Evolutionary conservation across 1,140 invertebrate species (phyloP).

Genomic region (Drosophila tsacasi): DNA sequence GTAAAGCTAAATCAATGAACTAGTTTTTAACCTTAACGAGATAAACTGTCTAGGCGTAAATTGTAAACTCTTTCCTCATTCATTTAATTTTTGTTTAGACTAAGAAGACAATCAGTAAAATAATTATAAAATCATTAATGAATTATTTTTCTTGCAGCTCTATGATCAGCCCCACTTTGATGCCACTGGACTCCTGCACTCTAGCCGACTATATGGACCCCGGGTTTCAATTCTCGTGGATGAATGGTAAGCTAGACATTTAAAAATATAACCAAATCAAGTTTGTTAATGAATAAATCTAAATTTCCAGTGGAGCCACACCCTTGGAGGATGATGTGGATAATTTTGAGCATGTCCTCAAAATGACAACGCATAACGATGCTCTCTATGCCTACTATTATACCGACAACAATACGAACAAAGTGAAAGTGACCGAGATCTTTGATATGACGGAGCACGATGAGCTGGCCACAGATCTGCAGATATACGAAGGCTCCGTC

Average conservation of each 20-base stretch:
- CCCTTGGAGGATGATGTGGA: conserved; percentile 87
- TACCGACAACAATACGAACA: conserved; percentile 92
- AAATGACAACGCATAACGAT: conserved; percentile 93
- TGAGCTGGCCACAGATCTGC: conserved; percentile 72
- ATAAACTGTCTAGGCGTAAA: neutral
- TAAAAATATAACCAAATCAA: neutral
- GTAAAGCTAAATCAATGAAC: neutral
- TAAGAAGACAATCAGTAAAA: neutral
- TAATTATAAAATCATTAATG: neutral
- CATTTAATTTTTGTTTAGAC: neutral
- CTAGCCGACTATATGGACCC: conserved; percentile 75
- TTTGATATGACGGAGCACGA: conserved; percentile 91
- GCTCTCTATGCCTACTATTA: conserved; percentile 96
- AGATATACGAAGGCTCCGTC: conserved; percentile 65
- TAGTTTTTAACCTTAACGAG: neutral
- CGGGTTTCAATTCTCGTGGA: conserved; percentile 81
- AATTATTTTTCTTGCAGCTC: conserved; percentile 40
- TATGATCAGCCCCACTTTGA: conserved; percentile 82
- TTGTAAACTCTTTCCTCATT: neutral
- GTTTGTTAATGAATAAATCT: neutral
- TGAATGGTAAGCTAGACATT: conserved; percentile 61
- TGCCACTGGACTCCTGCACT: conserved; percentile 78
- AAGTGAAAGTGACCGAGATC: conserved; percentile 94
- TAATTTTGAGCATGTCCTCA: conserved; percentile 94
- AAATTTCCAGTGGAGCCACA: conserved; percentile 56